Evolutionary conservation across 2,113 vertebrate species (phyloP), one percentile per base, ranked within the genome.

Genomic region (Muntiacus muntjak): DNA sequence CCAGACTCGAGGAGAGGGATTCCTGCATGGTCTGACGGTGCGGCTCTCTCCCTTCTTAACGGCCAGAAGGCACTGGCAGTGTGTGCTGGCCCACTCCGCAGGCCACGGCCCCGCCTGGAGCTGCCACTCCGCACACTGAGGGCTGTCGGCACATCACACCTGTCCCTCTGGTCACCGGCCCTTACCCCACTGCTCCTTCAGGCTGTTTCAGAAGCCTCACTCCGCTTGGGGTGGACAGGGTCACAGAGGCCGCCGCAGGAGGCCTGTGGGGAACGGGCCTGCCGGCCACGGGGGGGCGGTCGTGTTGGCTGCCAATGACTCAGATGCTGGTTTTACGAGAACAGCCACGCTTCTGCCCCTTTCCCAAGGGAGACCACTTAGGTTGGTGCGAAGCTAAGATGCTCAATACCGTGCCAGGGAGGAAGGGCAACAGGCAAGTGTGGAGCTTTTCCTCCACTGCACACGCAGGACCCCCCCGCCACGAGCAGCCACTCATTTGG

Each of bases 381-480:
- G 67, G 43, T 1, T 26, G 50, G 50, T 40, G 40, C 36, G 16
- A 52, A n/a, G 87, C 43, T 17, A 11, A 81, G 79, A 84, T 1
- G 60, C 83, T 79, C 26, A 3, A 6, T 13, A 36, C 25, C 14
- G 9, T 28, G 83, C 47, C 10, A 28, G 84, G 54, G 45, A 54
- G 1, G 1, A 40, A 43, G 14, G 57, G 74, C 52, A 14, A n/a
- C 60, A 57, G 71, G 62, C 79, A 26, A 36, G 57, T 4, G 17
- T 0, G 1, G 19, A 13, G 16, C 58, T 3, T 30, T 12, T 25
- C 79, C 57, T 57, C 58, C 10, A 55, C 21, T 5, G 57, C 36
- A 2, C 13, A 19, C 0, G 8, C 71, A n/a, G 86, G 64, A 3
- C 0, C 1, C 30, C 15, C 0, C 12, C 54, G 78, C 21, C 47